phyloP scores from a whole-genome alignment of 2,888 invertebrate genomes.

The Stramonita haemastoma region DNA sequence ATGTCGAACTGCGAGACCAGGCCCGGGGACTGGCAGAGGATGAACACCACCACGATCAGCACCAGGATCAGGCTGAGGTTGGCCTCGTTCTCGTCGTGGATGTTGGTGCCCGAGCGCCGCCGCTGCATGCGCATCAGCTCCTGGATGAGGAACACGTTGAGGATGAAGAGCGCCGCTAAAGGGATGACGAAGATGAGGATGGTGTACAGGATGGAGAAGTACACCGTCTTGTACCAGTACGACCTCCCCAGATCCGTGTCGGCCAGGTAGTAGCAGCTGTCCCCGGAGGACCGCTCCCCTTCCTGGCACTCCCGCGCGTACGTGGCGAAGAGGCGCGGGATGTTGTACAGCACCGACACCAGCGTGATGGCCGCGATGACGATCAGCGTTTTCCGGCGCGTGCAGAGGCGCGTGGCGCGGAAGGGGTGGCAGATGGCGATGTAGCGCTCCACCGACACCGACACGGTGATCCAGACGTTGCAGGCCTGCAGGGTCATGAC shows the following conservation, averaged over 20 bases:
- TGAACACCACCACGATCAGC: constrained; percentile 73
- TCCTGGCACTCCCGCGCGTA: constrained; percentile 45
- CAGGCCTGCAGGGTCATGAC: constrained; percentile 72
- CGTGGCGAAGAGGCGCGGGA: constrained; percentile 69
- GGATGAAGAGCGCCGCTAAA: constrained; percentile 59
- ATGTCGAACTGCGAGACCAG: constrained; percentile 70
- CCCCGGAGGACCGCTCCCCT: neutral
- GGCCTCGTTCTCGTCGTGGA: constrained; percentile 69
- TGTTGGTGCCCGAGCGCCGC: constrained; percentile 64
- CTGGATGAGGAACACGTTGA: constrained; percentile 66
- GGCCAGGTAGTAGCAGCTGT: constrained; percentile 49
- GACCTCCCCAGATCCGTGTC: constrained; percentile 62
- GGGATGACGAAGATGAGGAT: constrained; percentile 68
- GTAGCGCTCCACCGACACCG: constrained; percentile 73
- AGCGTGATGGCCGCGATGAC: constrained; percentile 59
- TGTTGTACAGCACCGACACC: constrained; percentile 66
- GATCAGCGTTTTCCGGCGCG: constrained; percentile 64
- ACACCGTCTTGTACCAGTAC: constrained; percentile 58
- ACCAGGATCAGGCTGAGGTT: constrained; percentile 72
- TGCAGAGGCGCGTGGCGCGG: constrained; percentile 64
- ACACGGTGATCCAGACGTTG: constrained; percentile 73
- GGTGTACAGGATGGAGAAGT: constrained; percentile 63
- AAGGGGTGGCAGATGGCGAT: constrained; percentile 74
- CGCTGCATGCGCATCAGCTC: constrained; percentile 71
- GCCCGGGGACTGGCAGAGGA: constrained; percentile 74